Conservation (phyloP, 2,113 vertebrate species). For the Azemiops feae region DNA sequence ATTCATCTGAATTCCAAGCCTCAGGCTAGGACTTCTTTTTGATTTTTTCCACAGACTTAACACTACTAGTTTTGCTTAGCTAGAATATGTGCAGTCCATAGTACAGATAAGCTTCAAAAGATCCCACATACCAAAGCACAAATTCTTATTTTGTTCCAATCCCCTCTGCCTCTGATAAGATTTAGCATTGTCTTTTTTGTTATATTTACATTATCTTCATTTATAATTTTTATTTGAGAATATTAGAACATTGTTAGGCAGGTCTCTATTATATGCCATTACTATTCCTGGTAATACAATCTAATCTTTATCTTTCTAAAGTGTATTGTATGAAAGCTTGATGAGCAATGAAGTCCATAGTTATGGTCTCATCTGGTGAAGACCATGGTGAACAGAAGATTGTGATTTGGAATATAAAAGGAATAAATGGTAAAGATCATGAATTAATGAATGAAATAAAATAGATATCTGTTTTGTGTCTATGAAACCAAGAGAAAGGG, state of each 20-base stretch:
- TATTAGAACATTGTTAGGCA: not conserved
- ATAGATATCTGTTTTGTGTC: not conserved
- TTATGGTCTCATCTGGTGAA: not conserved
- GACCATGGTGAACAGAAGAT: not conserved
- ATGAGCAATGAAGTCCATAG: not conserved
- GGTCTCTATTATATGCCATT: not conserved
- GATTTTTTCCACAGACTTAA: not conserved
- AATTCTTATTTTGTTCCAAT: not conserved
- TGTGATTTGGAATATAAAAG: not conserved
- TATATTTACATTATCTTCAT: not conserved
- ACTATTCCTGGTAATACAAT: not conserved
- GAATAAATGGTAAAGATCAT: not conserved
- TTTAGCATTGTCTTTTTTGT: not conserved
- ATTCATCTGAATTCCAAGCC: not conserved
- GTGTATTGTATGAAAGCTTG: not conserved
- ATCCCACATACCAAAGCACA: not conserved
- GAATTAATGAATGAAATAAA: not conserved
- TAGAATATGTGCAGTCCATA: not conserved
- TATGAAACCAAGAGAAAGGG: not conserved
- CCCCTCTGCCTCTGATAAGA: not conserved
- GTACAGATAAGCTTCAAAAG: not conserved
- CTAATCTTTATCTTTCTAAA: not conserved
- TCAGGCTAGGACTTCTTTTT: not conserved
- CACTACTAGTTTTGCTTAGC: not conserved
- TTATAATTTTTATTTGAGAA: not conserved